Percentiles rank a stretch among this genome's conserved stretches.
These are phyloP conservation scores for Onychostoma macrolepis DNA, from an alignment of 2,113 vertebrate genomes.

Conservation along the genomic window DNA sequence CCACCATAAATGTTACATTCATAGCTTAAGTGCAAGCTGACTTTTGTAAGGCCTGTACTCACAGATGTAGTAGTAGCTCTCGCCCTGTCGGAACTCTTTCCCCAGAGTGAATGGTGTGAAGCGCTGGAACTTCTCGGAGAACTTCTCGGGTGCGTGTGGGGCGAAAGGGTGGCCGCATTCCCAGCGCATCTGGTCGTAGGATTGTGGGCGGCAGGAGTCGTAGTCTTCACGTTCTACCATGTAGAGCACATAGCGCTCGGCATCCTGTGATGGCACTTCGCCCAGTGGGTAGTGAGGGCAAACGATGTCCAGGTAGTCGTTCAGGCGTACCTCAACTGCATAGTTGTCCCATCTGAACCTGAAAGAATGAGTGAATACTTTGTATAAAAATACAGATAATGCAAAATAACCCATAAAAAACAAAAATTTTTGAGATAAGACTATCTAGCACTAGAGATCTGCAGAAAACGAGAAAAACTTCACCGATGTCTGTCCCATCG, in stretches of 20 bases:
- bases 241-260: constrained; percentile 90
- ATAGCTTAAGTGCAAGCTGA: background rate
- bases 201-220: constrained; percentile 80
- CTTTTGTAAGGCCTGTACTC: constrained; percentile 68
- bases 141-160: constrained; percentile 86
- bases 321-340: constrained; percentile 82
- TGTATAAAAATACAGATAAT: background rate
- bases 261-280: constrained; percentile 69
- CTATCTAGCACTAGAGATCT: background rate
- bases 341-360: constrained; percentile 84
- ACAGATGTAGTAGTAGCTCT: constrained; percentile 98
- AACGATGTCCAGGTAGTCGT: constrained; percentile 94
- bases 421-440: background rate
- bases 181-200: constrained; percentile 92
- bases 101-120: constrained; percentile 92
- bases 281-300: constrained; percentile 91
- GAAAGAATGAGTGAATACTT: background rate
- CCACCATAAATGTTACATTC: background rate
- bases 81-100: constrained; percentile 91
- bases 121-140: constrained; percentile 94
- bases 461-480: background rate
- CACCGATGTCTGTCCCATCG: background rate
- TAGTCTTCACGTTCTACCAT: constrained; percentile 88
- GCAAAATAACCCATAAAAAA: background rate
- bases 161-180: constrained; percentile 87